phyloP scores from a whole-genome alignment of 2,113 vertebrate genomes.

The Nothobranchius furzeri region DNA sequence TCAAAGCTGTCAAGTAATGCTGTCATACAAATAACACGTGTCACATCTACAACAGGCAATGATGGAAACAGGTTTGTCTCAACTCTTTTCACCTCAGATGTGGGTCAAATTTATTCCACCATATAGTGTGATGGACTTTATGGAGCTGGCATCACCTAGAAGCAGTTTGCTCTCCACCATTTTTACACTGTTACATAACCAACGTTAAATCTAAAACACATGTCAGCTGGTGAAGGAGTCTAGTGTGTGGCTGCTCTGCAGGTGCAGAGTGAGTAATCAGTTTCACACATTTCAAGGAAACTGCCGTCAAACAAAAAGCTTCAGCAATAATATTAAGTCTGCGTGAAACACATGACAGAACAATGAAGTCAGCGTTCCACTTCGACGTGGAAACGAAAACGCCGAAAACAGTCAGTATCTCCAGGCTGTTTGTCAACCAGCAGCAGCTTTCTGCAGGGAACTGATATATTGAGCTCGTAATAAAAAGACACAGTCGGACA shows the following conservation, averaged over 20 bases:
- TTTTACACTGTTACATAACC: slow-evolving; percentile 2
- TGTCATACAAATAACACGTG: no score
- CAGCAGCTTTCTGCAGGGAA: slow-evolving; percentile 6
- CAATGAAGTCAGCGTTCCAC: neutral
- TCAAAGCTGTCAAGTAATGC: no score
- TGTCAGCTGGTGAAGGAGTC: slow-evolving; percentile 1
- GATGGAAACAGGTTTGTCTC: no score
- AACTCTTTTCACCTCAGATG: no score
- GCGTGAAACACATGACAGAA: slow-evolving; percentile 1
- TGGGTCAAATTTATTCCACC: no score
- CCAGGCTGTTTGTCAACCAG: neutral
- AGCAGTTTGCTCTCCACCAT: neutral
- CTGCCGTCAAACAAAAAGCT: neutral
- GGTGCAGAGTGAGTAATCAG: neutral
- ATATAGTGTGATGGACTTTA: no score
- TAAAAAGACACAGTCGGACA: slow-evolving; percentile 12
- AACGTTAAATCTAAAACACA: neutral
- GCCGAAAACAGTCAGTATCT: neutral
- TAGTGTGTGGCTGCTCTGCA: neutral
- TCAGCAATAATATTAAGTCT: neutral
- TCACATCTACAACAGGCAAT: no score
- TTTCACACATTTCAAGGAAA: neutral
- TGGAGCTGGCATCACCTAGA: no score
- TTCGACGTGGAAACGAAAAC: neutral
- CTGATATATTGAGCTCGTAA: neutral